phyloP scores from a whole-genome alignment of 2,113 vertebrate species.

The Platichthys stellatus region DNA sequence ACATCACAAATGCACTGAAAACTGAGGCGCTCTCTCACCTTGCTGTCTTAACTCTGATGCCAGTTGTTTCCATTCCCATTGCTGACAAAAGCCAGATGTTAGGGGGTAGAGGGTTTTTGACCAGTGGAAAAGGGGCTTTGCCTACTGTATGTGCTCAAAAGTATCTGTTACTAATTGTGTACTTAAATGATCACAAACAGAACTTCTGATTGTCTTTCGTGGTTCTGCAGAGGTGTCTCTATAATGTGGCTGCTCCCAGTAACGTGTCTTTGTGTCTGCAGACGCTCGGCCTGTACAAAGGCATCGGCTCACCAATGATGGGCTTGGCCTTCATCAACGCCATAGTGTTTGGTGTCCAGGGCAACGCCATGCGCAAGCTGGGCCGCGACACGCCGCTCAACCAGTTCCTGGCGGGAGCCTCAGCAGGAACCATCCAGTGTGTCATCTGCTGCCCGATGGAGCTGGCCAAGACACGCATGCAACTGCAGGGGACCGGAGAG shows the following conservation, averaged over 20 bases:
- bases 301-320: constrained; percentile 98
- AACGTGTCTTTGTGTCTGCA: constrained; percentile 71
- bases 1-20: too few species aligned
- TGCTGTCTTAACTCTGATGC: too few species aligned
- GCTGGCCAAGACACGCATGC: constrained; percentile 97
- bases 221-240: background rate
- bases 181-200: background rate
- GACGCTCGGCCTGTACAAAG: constrained; percentile 94
- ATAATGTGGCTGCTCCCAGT: background rate
- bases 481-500: constrained; percentile 92
- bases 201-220: background rate
- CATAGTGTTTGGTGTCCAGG: constrained; percentile 96
- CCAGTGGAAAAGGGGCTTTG: too few species aligned
- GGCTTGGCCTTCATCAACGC: constrained; percentile 98
- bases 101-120: too few species aligned
- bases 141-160: too few species aligned
- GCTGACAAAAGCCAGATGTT: too few species aligned
- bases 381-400: constrained; percentile 91
- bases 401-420: constrained; percentile 95
- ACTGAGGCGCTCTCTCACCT: too few species aligned
- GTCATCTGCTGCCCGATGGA: constrained; percentile 98
- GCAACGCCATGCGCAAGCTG: constrained; percentile 90
- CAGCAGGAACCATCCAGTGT: constrained; percentile 94
- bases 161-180: too few species aligned
- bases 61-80: too few species aligned